Conservation (phyloP, 2,113 vertebrate genomes). For the Nycticebus coucang region DNA sequence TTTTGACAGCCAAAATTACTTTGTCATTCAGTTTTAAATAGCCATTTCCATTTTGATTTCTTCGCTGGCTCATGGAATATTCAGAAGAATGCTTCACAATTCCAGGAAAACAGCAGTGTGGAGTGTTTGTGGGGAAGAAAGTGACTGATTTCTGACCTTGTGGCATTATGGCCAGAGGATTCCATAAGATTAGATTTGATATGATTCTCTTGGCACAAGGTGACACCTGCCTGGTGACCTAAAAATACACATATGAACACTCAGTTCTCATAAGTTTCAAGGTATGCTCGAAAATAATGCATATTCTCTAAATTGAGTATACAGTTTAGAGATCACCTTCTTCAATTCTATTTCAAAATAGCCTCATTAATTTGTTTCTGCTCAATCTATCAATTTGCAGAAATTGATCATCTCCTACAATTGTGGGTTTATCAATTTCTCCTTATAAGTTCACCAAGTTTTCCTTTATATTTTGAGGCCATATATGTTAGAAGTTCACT, state of each 20-base stretch:
- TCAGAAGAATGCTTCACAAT: neutral
- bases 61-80: neutral
- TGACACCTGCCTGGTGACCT: too few species aligned
- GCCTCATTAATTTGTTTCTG: neutral
- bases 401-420: neutral
- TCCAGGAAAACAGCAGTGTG: neutral
- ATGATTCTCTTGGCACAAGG: neutral
- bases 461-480: neutral
- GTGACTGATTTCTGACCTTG: neutral
- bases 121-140: neutral
- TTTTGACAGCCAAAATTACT: neutral
- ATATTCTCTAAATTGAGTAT: neutral
- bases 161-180: neutral
- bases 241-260: accelerated
- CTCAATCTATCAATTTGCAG: neutral
- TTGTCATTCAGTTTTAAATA: neutral
- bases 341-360: neutral
- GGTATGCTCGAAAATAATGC: neutral
- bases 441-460: neutral
- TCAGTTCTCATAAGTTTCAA: neutral
- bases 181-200: too few species aligned
- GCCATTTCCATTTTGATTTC: neutral
- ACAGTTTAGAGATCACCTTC: neutral
- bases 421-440: accelerated
- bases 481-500: neutral